Base-by-base conservation (phyloP, 2,888 invertebrate genomes). In the Oscheius onirici region DNA sequence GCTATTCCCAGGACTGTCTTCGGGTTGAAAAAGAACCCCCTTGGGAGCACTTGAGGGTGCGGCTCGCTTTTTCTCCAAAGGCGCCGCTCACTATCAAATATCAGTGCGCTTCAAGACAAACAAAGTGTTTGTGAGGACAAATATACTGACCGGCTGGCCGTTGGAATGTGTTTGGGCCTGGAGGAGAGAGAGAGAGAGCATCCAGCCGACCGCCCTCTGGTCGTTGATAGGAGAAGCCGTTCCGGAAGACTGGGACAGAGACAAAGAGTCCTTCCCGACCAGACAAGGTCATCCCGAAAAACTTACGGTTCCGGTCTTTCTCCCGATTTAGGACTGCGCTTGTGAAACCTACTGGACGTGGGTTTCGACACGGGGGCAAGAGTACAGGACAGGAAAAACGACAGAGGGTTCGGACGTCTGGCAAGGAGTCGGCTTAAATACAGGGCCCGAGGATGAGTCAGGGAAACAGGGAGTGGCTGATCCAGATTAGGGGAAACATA, bases 11-110 rank as follows among this genome's bases (percentile, higher is more conserved):
- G 20, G 24, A 60, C 22, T 24, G 34, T 34, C 34, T 13, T 46
- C 13, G 8, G 20, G 22, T 55, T 55, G 55, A n/a, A 24, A 26
- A 26, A 55, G 55, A 55, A 26, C 40, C 58, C 28, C 58, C 43
- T 24, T n/a, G 49, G 49, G 49, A 26, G 40, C 63, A 46, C 63
- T 63, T 26, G 26, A 46, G 26, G 44, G 49, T 49, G 63, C 22
- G 63, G 46, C n/a, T 26, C 49, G 63, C 63, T 63, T 63, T 63
- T 63, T 63, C 63, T 24, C 43, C 49, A 49, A 63, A 49, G 49
- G 49, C 63, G 40, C 63, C 63, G 63, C 63, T 63, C 63, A 63
- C 63, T 63, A 63, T 63, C 63, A 63, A 63, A 63, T 63, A 63
- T 63, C 63, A 63, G 63, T 63, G 63, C 49, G 63, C 63, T 63